Conservation (phyloP, 2,797 vertebrate species). For the Notolabrus celidotus region DNA sequence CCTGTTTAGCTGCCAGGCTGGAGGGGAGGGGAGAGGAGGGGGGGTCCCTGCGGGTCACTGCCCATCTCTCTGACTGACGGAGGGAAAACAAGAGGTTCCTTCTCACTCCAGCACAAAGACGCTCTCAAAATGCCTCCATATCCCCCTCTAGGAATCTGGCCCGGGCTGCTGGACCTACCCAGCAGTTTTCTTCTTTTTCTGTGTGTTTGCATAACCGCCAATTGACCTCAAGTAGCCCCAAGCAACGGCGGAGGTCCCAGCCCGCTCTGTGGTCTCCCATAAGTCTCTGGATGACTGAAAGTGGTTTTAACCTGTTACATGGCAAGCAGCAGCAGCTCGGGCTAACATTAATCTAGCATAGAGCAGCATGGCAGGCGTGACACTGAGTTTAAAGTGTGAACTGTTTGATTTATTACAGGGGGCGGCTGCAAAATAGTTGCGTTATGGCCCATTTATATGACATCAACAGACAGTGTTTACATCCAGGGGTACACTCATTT, state of each 20-base stretch:
- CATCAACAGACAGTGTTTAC: constrained; percentile 35
- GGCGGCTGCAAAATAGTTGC: constrained; percentile 17
- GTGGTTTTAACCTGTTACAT: constrained; percentile 56
- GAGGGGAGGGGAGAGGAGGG: constrained; percentile 16
- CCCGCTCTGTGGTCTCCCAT: constrained; percentile 15
- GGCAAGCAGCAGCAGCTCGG: not conserved
- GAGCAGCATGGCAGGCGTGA: constrained; percentile 1
- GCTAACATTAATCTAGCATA: constrained; percentile 22
- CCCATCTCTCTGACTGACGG: constrained; percentile 79
- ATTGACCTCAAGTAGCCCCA: constrained; percentile 64
- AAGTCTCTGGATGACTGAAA: constrained; percentile 30
- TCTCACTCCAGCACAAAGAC: constrained; percentile 77
- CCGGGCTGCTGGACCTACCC: constrained; percentile 41
- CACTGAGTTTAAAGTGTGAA: constrained; percentile 19
- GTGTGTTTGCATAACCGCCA: constrained; percentile 69
- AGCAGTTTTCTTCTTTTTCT: constrained; percentile 42
- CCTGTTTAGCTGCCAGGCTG: constrained; percentile 63
- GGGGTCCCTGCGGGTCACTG: constrained; percentile 74
- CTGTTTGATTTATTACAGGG: constrained; percentile 27
- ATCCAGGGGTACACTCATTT: constrained; percentile 14
- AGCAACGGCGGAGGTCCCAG: constrained; percentile 33
- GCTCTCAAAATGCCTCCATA: constrained; percentile 66
- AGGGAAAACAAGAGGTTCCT: constrained; percentile 76
- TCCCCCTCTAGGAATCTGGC: constrained; percentile 62
- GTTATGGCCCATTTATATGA: constrained; percentile 26